Percentiles rank a stretch among this genome's conserved stretches.
phyloP scores from a whole-genome alignment of 2,113 vertebrate genomes.

The Toxotes jaculatrix region DNA sequence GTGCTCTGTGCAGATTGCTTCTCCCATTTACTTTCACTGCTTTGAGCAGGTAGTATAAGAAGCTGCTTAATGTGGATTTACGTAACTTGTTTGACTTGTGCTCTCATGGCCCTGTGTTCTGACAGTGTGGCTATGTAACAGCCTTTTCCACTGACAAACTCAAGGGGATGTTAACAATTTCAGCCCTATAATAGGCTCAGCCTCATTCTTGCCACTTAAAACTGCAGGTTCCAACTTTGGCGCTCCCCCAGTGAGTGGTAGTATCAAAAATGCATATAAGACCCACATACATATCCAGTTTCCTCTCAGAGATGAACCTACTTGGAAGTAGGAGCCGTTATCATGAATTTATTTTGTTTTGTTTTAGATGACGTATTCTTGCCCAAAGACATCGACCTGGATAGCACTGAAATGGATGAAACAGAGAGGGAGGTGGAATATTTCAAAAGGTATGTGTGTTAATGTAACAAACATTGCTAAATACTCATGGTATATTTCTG shows the following conservation, averaged over 20 bases:
- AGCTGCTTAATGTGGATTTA: neutral
- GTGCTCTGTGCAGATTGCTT: neutral
- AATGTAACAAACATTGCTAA: neutral
- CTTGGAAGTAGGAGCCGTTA: neutral
- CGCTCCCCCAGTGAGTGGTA: too few species aligned
- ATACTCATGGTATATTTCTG: neutral
- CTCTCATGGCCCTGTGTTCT: neutral
- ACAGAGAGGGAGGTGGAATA: constrained; percentile 98
- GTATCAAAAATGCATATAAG: too few species aligned
- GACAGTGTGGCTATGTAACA: neutral
- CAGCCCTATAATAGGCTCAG: too few species aligned
- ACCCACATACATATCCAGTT: too few species aligned
- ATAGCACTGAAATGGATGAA: constrained; percentile 98
- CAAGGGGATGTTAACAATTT: neutral
- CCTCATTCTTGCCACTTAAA: too few species aligned
- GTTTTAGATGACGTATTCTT: constrained; percentile 97
- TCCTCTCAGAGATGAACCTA: neutral
- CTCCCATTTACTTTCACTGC: neutral
- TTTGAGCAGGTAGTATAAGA: neutral
- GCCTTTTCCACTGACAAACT: neutral
- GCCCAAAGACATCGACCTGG: constrained; percentile 98
- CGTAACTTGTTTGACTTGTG: neutral
- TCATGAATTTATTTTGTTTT: constrained; percentile 12
- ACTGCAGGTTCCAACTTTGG: too few species aligned
- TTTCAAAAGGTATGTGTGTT: constrained; percentile 92